Conservation (phyloP, 64 coral and sea anemone genomes). For the Orbicella faveolata region DNA sequence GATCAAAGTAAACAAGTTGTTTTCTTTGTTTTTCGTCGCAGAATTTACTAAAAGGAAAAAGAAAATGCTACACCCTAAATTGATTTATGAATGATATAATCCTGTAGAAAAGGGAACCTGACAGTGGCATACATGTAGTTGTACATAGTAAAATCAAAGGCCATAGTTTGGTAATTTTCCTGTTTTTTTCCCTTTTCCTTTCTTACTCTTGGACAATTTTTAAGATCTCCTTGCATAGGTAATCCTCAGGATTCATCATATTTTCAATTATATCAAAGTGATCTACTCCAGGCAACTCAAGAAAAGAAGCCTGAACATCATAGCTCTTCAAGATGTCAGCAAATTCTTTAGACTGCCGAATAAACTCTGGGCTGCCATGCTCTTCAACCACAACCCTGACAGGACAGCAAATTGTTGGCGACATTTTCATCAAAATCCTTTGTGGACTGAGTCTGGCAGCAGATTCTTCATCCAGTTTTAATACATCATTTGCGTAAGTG, state of each 20-base stretch:
- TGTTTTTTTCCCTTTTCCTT: too few species aligned
- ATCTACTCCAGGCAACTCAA: constrained; percentile 31
- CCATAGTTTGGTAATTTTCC: too few species aligned
- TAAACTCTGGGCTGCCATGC: constrained; percentile 35
- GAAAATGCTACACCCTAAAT: too few species aligned
- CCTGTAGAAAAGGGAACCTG: too few species aligned
- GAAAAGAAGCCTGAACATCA: constrained; percentile 27
- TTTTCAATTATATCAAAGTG: constrained; percentile 65
- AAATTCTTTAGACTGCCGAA: constrained; percentile 45
- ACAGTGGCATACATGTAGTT: too few species aligned
- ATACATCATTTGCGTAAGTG: constrained; percentile 53
- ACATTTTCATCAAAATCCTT: not conserved
- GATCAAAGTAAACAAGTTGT: too few species aligned
- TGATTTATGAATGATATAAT: too few species aligned
- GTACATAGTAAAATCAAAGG: too few species aligned
- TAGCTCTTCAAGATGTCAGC: constrained; percentile 25
- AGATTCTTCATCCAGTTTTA: constrained; percentile 53
- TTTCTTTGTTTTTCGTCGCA: too few species aligned
- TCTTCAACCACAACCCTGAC: constrained; percentile 42
- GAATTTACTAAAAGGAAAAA: too few species aligned
- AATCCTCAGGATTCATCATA: constrained; percentile 19
- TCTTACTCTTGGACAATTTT: not conserved
- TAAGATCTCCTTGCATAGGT: constrained; percentile 21
- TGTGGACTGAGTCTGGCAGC: constrained; percentile 54
- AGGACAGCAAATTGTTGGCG: constrained; percentile 41